phyloP scores from a whole-genome alignment of 2,113 vertebrate species.

The Dipodomys ordii region DNA sequence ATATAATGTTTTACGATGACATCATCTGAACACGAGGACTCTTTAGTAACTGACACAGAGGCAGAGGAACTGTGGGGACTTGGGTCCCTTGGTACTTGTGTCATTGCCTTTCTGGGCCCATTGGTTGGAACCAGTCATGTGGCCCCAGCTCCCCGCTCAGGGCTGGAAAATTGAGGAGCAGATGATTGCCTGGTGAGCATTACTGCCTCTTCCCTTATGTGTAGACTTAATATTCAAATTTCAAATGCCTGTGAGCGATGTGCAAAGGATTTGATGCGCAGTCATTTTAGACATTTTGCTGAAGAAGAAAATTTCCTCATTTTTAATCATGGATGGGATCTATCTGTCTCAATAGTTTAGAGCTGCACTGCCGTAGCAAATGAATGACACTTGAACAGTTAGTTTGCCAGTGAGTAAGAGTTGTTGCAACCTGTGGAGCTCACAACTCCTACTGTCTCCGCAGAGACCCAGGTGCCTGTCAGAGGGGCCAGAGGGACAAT shows the following conservation, averaged over 20 bases:
- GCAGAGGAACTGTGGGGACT: background rate
- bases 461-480: background rate
- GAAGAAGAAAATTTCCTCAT: background rate
- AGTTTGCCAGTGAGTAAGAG: background rate
- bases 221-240: background rate
- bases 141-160: background rate
- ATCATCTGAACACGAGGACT: background rate
- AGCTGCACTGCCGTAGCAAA: background rate
- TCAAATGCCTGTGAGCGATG: background rate
- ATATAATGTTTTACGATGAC: background rate
- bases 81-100: background rate
- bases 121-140: background rate
- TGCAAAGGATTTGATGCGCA: background rate
- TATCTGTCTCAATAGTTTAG: background rate
- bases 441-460: background rate
- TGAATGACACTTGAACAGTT: background rate
- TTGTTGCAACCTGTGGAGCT: background rate
- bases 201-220: background rate
- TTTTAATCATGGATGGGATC: background rate
- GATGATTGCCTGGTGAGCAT: background rate
- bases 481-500: no score
- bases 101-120: background rate
- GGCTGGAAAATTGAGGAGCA: background rate
- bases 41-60: background rate
- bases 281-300: background rate